Evolutionary conservation across 2,797 vertebrate genomes (phyloP).

Genomic region (Borostomias antarcticus): DNA sequence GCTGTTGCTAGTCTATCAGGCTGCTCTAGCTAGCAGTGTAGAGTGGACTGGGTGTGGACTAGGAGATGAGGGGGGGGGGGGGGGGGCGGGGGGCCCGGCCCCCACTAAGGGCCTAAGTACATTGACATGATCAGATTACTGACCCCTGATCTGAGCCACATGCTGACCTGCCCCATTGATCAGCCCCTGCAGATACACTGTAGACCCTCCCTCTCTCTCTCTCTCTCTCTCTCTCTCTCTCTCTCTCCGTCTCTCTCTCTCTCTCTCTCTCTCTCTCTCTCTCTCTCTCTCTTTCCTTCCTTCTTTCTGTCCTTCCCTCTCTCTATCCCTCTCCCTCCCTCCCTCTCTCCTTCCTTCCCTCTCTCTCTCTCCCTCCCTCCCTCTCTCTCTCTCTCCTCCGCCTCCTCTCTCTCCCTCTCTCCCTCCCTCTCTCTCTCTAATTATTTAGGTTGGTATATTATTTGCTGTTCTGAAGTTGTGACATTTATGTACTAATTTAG

Average conservation of each 20-base stretch:
- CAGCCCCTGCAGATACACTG: conserved; percentile 1
- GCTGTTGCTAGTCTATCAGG: too few species aligned
- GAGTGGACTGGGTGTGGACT: too few species aligned
- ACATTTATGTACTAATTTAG: too few species aligned
- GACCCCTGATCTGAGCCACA: conserved; percentile 56
- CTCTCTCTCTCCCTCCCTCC: conserved; percentile 3
- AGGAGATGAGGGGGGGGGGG: background rate
- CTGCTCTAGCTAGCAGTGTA: too few species aligned
- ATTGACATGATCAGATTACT: conserved; percentile 62
- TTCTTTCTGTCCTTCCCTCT: background rate
- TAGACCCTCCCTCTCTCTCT: background rate
- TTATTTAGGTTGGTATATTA: too few species aligned
- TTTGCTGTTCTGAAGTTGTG: too few species aligned
- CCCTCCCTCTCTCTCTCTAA: too few species aligned
- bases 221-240: background rate
- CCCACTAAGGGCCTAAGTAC: conserved; percentile 52
- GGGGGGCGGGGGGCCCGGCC: conserved; percentile 34
- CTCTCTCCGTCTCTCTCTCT: background rate
- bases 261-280: background rate
- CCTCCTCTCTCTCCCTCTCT: too few species aligned
- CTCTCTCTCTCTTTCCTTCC: background rate
- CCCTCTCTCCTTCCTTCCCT: conserved; percentile 13
- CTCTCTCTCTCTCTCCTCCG: conserved; percentile 8
- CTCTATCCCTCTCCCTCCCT: background rate
- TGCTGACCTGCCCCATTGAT: conserved; percentile 51